These are phyloP conservation scores for Pyrrhopygopsis socrates DNA, from an alignment of 2,888 invertebrate genomes.

Conservation along the genomic window DNA sequence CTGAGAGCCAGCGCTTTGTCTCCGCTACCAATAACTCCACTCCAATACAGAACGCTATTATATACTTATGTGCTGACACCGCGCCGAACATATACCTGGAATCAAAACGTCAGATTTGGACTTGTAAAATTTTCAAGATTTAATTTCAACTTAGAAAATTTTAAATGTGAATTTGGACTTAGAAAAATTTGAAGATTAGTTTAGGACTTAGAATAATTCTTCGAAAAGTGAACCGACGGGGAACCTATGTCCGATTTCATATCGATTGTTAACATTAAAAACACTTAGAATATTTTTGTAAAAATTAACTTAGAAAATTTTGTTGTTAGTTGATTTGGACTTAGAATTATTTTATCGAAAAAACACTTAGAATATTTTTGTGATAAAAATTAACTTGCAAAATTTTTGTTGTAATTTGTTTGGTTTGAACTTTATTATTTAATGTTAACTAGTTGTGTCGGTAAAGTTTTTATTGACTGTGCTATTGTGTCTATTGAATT, in stretches of 20 bases:
- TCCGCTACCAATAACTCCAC: slow-evolving; percentile 97
- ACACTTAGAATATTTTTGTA: too few relatives aligned
- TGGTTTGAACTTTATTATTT: too few relatives aligned
- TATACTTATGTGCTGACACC: slow-evolving; percentile 98
- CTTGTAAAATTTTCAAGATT: neutral
- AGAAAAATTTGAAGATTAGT: neutral
- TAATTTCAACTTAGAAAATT: too few relatives aligned
- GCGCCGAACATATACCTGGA: slow-evolving; percentile 98
- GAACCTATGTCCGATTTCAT: too few relatives aligned
- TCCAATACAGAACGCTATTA: slow-evolving; percentile 98
- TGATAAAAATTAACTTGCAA: too few relatives aligned
- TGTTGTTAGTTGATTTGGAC: too few relatives aligned
- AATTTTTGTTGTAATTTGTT: too few relatives aligned
- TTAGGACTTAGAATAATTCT: neutral
- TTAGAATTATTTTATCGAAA: too few relatives aligned
- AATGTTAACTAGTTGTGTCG: neutral
- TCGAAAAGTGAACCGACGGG: too few relatives aligned
- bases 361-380: too few relatives aligned
- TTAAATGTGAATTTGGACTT: slow-evolving; percentile 69
- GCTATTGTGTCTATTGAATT: neutral
- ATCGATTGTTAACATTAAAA: too few relatives aligned
- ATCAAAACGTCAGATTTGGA: neutral
- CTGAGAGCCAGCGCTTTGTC: slow-evolving; percentile 95
- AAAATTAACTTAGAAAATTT: too few relatives aligned
- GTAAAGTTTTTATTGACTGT: neutral